A percentile compares a stretch with the other conserved stretches of the same genome.
Conservation (phyloP, 2,888 invertebrate species). For the Biston betularia region DNA sequence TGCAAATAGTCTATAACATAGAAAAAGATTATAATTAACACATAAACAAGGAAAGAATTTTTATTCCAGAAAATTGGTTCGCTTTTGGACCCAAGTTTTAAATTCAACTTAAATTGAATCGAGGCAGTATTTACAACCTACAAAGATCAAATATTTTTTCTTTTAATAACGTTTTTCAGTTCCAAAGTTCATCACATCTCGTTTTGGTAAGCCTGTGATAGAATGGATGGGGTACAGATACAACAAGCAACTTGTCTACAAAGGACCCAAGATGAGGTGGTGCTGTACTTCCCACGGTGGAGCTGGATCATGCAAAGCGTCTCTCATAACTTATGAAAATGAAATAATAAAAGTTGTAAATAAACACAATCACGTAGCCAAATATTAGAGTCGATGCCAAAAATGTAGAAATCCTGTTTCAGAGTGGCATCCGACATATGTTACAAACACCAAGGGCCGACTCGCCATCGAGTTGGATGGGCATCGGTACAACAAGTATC, state of each 20-base stretch:
- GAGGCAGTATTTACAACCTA: neutral
- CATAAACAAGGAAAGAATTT: no score
- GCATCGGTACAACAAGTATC: neutral
- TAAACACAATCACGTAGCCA: slow-evolving; percentile 26
- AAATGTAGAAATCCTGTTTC: neutral
- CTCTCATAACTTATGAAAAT: slow-evolving; percentile 16
- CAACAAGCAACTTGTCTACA: slow-evolving; percentile 13
- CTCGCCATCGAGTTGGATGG: neutral
- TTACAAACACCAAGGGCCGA: neutral
- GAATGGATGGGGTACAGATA: slow-evolving; percentile 15
- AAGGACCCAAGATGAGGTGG: slow-evolving; percentile 27
- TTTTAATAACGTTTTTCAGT: neutral
- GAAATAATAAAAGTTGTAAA: neutral
- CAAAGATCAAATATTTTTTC: neutral
- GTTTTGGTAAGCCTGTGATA: slow-evolving; percentile 51
- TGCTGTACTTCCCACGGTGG: slow-evolving; percentile 23
- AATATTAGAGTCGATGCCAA: neutral
- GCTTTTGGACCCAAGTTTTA: no score
- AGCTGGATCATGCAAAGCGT: slow-evolving; percentile 21
- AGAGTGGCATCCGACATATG: neutral
- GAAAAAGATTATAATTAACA: no score
- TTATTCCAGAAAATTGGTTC: no score
- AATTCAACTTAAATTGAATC: no score
- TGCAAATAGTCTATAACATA: no score
- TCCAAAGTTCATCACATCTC: slow-evolving; percentile 50